Base-by-base conservation (phyloP, 2,888 invertebrate genomes). In the Venusia cambrica region DNA sequence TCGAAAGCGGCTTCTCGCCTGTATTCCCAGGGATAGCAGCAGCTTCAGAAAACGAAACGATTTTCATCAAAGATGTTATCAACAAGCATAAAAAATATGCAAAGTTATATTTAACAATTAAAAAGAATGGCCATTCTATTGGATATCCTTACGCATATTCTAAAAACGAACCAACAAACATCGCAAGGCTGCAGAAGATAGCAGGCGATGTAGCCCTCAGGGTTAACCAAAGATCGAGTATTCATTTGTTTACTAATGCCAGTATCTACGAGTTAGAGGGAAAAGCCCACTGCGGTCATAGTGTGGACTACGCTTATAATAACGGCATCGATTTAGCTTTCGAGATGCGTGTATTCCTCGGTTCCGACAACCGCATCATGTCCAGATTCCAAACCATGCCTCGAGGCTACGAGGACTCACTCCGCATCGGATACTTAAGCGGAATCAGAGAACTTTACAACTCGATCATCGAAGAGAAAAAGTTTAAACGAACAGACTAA, bases 61-160 rank as follows among this genome's bases (percentile, higher is more conserved):
- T 56, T 3, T 88, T 90, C 48, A 72, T 94, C 4, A 77, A 89
- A 3, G 77, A 89, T 31, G 80, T 90, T 24, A 61, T 94, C 31
- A 47, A 77, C 4, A 73, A 83, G 3, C 66, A 90, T 20, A 79
- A 81, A 11, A 62, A 73, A 1, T 59, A 77, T 1, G 64, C 90
- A 4, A 89, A 90, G 54, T 80, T 92, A 28, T 96, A 94, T 63
- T 51, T 95, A 17, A 91, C 93, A 0, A 67, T 95, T 12, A 93
- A 94, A 64, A 90, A 93, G 2, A 92, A 90, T 52, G 94, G 94
- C 1, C 88, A 90, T 40, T 88, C 88, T 12, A 59, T 93, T 18
- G 63, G 90, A 5, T 92, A 91, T 57, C 93, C 93, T 0, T 91
- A 90, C 80, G 92, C 90, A 3, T 89, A 81, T 48, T 74, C 77